A percentile compares a stretch with the other conserved stretches of the same genome.
These are phyloP conservation scores for Verasper variegatus DNA, from an alignment of 2,113 vertebrate genomes.

Conservation along the genomic window DNA sequence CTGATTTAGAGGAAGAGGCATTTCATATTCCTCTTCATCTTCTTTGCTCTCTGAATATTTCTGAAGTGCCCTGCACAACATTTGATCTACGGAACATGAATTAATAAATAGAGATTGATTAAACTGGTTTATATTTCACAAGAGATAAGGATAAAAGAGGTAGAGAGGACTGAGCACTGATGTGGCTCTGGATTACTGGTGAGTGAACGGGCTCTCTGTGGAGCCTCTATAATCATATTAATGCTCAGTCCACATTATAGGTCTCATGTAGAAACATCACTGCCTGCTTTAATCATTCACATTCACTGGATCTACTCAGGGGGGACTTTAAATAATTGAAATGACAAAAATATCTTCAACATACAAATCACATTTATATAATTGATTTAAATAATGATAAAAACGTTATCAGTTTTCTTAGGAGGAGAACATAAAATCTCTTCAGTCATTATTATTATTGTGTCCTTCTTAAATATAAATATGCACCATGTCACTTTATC, in stretches of 20 bases:
- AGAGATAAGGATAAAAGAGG: not conserved
- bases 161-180: not conserved
- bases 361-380: not conserved
- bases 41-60: slow-evolving; percentile 39
- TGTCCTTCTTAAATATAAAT: not conserved
- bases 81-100: slow-evolving; percentile 30
- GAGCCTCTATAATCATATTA: not conserved
- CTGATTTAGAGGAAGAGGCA: slow-evolving; percentile 37
- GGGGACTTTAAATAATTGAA: not conserved
- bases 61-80: slow-evolving; percentile 19
- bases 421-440: not conserved
- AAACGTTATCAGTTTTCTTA: not conserved
- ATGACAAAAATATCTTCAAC: not conserved
- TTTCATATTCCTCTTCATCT: slow-evolving; percentile 49
- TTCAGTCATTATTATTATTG: too few relatives aligned
- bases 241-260: not conserved
- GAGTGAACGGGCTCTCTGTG: slow-evolving; percentile 14
- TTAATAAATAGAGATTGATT: slow-evolving; percentile 39
- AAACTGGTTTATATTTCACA: slow-evolving; percentile 30
- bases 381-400: not conserved
- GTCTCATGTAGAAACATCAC: not conserved
- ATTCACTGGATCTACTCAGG: not conserved
- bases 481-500: not conserved
- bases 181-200: slow-evolving; percentile 7
- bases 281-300: slow-evolving; percentile 8